Conservation (phyloP, 2,888 invertebrate species). For the Labia minor region DNA sequence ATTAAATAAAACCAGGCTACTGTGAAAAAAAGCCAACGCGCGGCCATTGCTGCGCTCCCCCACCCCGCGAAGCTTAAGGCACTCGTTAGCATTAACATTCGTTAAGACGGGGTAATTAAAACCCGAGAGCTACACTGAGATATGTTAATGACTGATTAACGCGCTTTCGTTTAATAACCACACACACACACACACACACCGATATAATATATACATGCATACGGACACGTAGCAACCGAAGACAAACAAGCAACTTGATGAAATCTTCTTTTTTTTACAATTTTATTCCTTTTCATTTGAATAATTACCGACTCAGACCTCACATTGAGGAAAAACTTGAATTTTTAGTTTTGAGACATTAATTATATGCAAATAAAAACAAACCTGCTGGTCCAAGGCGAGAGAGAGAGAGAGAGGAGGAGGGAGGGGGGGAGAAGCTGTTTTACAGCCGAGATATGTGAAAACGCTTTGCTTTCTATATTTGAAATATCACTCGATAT, state of each 20-base stretch:
- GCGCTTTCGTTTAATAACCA: slow-evolving; percentile 8
- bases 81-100: slow-evolving; percentile 13
- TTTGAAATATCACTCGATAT: too few species aligned
- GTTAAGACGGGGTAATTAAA: slow-evolving; percentile 7
- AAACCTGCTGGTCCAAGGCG: background rate
- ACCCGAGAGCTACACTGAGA: slow-evolving; percentile 8
- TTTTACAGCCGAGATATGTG: too few species aligned
- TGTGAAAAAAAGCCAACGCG: background rate
- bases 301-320: slow-evolving; percentile 2
- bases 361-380: slow-evolving; percentile 7
- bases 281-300: background rate
- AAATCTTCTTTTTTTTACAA: slow-evolving; percentile 2
- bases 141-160: background rate
- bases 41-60: background rate
- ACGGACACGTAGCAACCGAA: background rate
- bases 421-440: too few species aligned
- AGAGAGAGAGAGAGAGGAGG: too few species aligned
- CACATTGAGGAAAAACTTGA: background rate
- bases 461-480: too few species aligned
- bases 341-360: background rate
- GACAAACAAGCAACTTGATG: background rate
- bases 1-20: slow-evolving; percentile 8
- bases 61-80: background rate
- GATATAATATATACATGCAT: background rate
- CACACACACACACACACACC: background rate